phyloP scores from a whole-genome alignment of 1,140 invertebrate species.

The Anthonomus grandis region DNA sequence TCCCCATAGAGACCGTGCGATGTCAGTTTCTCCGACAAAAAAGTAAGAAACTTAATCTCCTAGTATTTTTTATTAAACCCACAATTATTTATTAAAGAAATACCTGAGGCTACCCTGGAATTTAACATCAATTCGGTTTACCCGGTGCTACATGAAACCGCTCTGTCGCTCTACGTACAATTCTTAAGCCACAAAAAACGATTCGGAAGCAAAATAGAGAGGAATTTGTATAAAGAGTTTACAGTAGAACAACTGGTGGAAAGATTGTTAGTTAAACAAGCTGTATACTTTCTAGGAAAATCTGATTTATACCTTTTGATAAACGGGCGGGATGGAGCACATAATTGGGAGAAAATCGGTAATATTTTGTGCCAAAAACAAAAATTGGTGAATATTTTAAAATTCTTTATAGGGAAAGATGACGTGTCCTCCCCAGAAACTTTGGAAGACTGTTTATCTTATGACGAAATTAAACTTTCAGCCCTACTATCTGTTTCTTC shows the following conservation, averaged over 20 bases:
- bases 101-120: conserved; percentile 31
- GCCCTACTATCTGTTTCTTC: conserved; percentile 60
- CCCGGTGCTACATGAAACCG: conserved; percentile 50
- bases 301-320: conserved; percentile 49
- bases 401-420: background rate
- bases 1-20: conserved; percentile 44
- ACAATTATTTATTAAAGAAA: conserved; percentile 31
- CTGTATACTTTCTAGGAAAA: conserved; percentile 38
- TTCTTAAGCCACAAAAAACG: conserved; percentile 19
- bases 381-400: background rate
- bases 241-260: conserved; percentile 46
- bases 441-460: conserved; percentile 54
- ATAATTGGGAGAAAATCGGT: conserved; percentile 55
- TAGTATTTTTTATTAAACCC: background rate
- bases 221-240: conserved; percentile 45
- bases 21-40: conserved; percentile 24
- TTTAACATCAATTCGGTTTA: conserved; percentile 50
- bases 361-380: conserved; percentile 26
- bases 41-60: background rate
- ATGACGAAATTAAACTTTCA: conserved; percentile 61
- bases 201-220: conserved; percentile 33
- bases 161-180: conserved; percentile 43
- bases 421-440: conserved; percentile 49
- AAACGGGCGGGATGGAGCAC: conserved; percentile 45
- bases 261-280: conserved; percentile 49